phyloP scores from a whole-genome alignment of 2,113 vertebrate species.

The Alouatta palliata region DNA sequence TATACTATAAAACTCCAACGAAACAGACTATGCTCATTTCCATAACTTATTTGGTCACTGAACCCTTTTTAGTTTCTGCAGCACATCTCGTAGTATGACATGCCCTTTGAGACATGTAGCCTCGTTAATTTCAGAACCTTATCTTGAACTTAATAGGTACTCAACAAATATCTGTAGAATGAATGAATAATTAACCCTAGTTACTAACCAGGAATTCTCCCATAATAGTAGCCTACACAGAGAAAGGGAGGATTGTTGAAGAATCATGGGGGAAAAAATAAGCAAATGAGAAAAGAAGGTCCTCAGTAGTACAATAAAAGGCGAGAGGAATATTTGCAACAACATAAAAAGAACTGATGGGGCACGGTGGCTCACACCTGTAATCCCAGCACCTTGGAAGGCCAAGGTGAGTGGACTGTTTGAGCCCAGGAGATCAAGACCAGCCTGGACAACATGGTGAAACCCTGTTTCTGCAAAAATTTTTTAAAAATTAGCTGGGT shows the following conservation, averaged over 20 bases:
- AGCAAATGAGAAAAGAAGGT: not conserved
- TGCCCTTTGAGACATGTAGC: not conserved
- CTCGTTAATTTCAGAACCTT: conserved; percentile 10
- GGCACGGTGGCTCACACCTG: no score
- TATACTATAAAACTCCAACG: not conserved
- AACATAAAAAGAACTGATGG: conserved; percentile 16
- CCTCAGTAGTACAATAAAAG: not conserved
- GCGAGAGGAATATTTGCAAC: not conserved
- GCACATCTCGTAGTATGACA: not conserved
- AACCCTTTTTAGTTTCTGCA: not conserved
- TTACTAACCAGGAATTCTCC: conserved; percentile 23
- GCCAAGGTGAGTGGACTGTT: no score
- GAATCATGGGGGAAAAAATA: not conserved
- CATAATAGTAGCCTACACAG: not conserved
- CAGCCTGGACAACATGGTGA: no score
- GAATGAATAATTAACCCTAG: not conserved
- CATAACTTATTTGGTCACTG: conserved; percentile 19
- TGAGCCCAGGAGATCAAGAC: no score
- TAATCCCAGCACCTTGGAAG: no score
- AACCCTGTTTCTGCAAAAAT: no score
- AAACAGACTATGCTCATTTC: conserved; percentile 16
- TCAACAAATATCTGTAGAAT: conserved; percentile 39
- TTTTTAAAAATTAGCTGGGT: no score
- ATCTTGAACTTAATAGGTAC: conserved; percentile 29
- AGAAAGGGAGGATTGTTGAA: conserved; percentile 5